Evolutionary conservation across 2,797 vertebrate species (phyloP).

Genomic region (Manis crassicaudata): DNA sequence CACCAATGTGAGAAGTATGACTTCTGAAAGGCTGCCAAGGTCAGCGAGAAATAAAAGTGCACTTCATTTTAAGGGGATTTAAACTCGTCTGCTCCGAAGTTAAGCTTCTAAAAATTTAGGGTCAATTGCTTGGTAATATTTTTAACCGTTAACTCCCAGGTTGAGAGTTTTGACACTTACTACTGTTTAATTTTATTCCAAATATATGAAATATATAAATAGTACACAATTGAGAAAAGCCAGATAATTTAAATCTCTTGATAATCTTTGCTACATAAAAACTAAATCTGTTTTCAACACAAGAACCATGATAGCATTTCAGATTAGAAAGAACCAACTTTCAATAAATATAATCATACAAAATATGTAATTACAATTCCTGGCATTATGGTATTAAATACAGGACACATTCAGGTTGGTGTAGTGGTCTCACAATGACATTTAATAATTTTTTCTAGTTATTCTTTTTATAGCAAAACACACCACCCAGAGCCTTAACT

Average conservation of each 20-base stretch:
- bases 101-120: neutral
- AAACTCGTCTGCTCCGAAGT: neutral
- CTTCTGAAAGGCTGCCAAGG: slow-evolving; percentile 47
- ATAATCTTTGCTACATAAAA: slow-evolving; percentile 58
- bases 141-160: neutral
- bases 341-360: neutral
- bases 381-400: neutral
- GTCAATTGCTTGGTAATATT: neutral
- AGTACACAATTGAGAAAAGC: neutral
- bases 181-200: slow-evolving; percentile 39
- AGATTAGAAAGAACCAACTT: slow-evolving; percentile 28
- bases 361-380: neutral
- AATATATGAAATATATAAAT: slow-evolving; percentile 19
- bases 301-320: slow-evolving; percentile 16
- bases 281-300: slow-evolving; percentile 29
- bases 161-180: neutral
- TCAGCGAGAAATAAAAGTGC: neutral
- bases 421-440: neutral
- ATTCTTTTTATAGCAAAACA: neutral
- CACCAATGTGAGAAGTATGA: neutral
- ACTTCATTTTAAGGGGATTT: neutral
- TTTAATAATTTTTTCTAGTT: neutral
- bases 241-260: slow-evolving; percentile 36
- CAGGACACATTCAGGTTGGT: neutral
- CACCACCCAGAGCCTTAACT: neutral